Evolutionary conservation across 2,113 vertebrate species (phyloP), one percentile per base, ranked within the genome.

Genomic region (Myotis brandtii): DNA sequence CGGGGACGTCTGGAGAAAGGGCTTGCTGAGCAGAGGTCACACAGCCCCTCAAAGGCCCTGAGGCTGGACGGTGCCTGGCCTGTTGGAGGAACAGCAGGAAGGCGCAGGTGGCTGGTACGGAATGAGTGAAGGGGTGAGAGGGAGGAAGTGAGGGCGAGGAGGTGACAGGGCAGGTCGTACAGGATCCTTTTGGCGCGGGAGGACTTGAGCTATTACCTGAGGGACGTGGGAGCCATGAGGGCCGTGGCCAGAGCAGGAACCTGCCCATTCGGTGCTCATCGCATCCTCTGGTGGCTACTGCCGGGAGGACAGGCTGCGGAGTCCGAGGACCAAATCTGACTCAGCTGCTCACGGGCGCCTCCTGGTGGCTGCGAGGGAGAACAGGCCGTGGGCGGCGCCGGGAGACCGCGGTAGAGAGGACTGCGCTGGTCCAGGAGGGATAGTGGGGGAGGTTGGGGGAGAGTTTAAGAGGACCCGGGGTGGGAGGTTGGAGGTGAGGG

Each of bases 231-330:
- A 34, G 21, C 59, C 56, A 0, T 0, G 27, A 43, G 32, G 16
- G 3, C 23, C 0, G 23, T 0, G n/a, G 50, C 14, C 70, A 2
- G 62, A 6, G 52, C 12, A 9, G 32, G 12, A 25, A 18, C 13
- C 2, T 0, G 9, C 9, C 9, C 2, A 16, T 7, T 8, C 0
- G 11, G 25, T 21, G 66, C 70, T 93, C 64, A 32, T 27, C 18
- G 50, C 50, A 30, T 30, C 37, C 27, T 46, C 69, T 75, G 70
- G 70, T 23, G 27, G 52, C 69, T 21, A 10, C 54, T 30, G 8
- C 17, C 30, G 9, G 25, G 56, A 62, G 54, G 23, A 81, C 34
- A 40, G 77, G 32, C 50, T 34, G 50, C 16, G n/a, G 50, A 34
- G 50, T 25, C 20, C n/a, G 12, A 56, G n/a, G n/a, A 50, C n/a